A percentile compares a stretch with the other conserved stretches of the same genome.
Conservation (phyloP, 2,797 vertebrate species). For the Siniperca undulata region DNA sequence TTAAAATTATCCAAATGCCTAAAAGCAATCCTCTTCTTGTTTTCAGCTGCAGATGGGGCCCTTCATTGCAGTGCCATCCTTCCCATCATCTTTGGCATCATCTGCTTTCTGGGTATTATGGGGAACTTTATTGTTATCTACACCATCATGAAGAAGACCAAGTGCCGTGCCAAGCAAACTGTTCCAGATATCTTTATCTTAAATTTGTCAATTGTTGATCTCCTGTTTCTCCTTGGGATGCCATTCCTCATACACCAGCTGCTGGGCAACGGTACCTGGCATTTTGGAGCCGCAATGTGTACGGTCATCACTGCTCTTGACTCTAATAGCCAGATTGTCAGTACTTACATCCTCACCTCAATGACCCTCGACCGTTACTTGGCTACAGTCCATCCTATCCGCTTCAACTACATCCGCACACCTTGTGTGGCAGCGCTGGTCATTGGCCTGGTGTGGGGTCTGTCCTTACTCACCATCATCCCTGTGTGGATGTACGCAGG, state of each 20-base stretch:
- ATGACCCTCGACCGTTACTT: constrained; percentile 92
- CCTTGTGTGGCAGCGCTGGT: constrained; percentile 82
- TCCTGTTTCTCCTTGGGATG: constrained; percentile 91
- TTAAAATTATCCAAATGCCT: background rate
- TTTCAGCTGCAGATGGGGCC: constrained; percentile 61
- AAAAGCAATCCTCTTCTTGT: constrained; percentile 24
- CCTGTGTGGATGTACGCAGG: constrained; percentile 91
- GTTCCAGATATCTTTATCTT: constrained; percentile 91
- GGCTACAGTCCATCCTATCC: constrained; percentile 90
- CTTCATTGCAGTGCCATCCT: constrained; percentile 84
- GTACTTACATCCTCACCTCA: constrained; percentile 91
- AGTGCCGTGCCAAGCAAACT: constrained; percentile 85
- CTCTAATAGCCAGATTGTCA: constrained; percentile 92
- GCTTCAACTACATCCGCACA: constrained; percentile 87
- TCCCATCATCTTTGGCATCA: constrained; percentile 88
- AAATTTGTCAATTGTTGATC: constrained; percentile 89
- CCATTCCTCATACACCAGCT: constrained; percentile 93
- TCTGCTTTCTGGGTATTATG: constrained; percentile 88
- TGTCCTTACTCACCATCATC: constrained; percentile 89
- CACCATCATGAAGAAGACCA: constrained; percentile 90
- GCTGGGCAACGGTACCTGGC: constrained; percentile 89
- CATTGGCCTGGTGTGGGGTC: constrained; percentile 87
- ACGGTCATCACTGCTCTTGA: constrained; percentile 90
- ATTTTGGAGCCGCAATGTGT: constrained; percentile 88
- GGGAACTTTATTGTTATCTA: constrained; percentile 90